Evolutionary conservation across 1,140 invertebrate species (phyloP), one percentile per base, ranked within the genome.

Genomic region (Scaptomyza hsui): DNA sequence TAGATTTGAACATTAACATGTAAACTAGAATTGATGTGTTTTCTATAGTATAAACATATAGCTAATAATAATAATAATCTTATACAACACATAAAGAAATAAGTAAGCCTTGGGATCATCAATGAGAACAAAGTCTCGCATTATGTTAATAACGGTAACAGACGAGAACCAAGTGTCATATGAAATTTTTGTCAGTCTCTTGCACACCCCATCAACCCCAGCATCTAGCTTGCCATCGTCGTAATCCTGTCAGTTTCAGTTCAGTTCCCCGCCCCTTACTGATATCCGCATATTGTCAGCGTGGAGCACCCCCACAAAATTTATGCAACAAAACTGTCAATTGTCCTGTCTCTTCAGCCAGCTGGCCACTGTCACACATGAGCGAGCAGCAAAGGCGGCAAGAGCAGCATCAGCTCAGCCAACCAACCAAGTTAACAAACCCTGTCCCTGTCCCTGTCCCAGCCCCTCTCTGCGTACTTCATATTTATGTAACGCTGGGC

Each of bases 321-420:
- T 65, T 79, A 52, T 81, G 56, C 41, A 53, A 61, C 57, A 62
- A 73, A 65, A 55, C 78, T 56, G 78, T 72, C 63, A 72, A 76
- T 73, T 59, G 73, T 56, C 45, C 41, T 41, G 48, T 53, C 69
- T 45, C 32, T 29, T 39, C 42, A 53, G 63, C 53, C 69, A 72
- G 69, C 69, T 71, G 68, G 69, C 69, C 62, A 72, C 47, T 67
- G 62, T 72, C 69, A 72, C 62, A 72, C 62, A 72, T 72, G 69
- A 67, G 55, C 55, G 69, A 72, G 49, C 62, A 71, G 32, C 32
- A 37, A 37, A 12, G 67, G 49, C 68, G 9, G 6, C 26, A 29
- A 9, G 6, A 29, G 26, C 26, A 26, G 24, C 26, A 29, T 2
- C 26, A 71, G 39, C 53, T 37, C 53, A 42, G 49, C 59, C 55